A percentile compares a stretch with the other conserved stretches of the same genome.
phyloP scores from a whole-genome alignment of 2,113 vertebrate genomes.

The Proterorhinus semilunaris region DNA sequence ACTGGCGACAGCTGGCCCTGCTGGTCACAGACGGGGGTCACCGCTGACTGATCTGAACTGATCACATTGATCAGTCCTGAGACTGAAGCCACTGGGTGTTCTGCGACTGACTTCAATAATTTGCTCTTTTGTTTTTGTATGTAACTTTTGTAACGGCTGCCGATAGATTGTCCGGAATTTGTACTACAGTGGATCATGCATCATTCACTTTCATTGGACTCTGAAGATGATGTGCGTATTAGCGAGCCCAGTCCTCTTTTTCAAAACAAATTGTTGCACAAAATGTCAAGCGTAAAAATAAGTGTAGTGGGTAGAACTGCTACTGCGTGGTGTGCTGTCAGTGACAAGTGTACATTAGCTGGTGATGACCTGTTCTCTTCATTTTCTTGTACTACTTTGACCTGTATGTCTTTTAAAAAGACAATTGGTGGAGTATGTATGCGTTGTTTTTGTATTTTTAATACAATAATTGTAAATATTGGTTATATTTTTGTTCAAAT shows the following conservation, averaged over 20 bases:
- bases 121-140: slow-evolving; percentile 82
- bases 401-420: slow-evolving; percentile 99
- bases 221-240: slow-evolving; percentile 91
- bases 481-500: slow-evolving; percentile 99
- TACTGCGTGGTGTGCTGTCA: slow-evolving; percentile 97
- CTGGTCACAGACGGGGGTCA: slow-evolving; percentile 85
- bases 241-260: slow-evolving; percentile 83
- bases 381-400: slow-evolving; percentile 97
- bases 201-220: slow-evolving; percentile 89
- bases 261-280: slow-evolving; percentile 90
- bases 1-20: slow-evolving; percentile 61
- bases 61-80: slow-evolving; percentile 99
- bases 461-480: slow-evolving; percentile 99
- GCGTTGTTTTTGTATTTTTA: slow-evolving; percentile 99
- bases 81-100: slow-evolving; percentile 76
- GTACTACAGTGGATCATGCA: slow-evolving; percentile 92
- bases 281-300: slow-evolving; percentile 94
- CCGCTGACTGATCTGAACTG: slow-evolving; percentile 85
- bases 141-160: slow-evolving; percentile 75
- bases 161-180: slow-evolving; percentile 90
- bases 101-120: slow-evolving; percentile 81
- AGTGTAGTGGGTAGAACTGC: slow-evolving; percentile 97
- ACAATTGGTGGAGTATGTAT: slow-evolving; percentile 99
- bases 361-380: slow-evolving; percentile 88
- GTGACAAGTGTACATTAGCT: slow-evolving; percentile 99